Evolutionary conservation across 2,797 vertebrate genomes (phyloP).

Genomic region (Xenentodon cancila): DNA sequence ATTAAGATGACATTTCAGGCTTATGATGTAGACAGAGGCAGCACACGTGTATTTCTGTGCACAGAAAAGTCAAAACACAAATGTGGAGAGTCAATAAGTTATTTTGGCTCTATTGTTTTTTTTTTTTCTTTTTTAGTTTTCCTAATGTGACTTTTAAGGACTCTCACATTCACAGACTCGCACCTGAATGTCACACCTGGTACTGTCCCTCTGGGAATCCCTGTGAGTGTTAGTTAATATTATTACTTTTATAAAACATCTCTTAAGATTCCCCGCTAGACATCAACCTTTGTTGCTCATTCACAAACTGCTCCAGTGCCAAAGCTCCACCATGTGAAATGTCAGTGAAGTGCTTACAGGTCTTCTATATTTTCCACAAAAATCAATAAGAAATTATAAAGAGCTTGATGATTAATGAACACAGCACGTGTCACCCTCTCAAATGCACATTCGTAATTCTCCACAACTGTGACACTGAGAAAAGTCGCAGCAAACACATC

Average conservation of each 20-base stretch:
- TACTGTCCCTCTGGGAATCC: too few relatives aligned
- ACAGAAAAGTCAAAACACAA: neutral
- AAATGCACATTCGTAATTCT: neutral
- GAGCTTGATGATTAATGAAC: slow-evolving; percentile 29
- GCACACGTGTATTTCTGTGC: neutral
- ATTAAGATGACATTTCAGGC: slow-evolving; percentile 30
- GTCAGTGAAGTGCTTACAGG: slow-evolving; percentile 2
- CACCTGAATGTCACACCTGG: too few relatives aligned
- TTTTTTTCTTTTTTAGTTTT: neutral
- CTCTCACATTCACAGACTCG: too few relatives aligned
- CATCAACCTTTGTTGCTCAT: neutral
- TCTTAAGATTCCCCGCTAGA: too few relatives aligned
- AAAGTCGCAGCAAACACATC: slow-evolving; percentile 41
- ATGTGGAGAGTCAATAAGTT: neutral
- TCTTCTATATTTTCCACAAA: slow-evolving; percentile 6
- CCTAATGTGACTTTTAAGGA: neutral
- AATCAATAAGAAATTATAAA: slow-evolving; percentile 1
- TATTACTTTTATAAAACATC: too few relatives aligned
- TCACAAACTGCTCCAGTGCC: neutral
- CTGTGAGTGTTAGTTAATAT: too few relatives aligned
- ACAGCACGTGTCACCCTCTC: slow-evolving; percentile 23
- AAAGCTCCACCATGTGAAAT: neutral
- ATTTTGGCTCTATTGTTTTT: too few relatives aligned
- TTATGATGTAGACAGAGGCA: slow-evolving; percentile 41
- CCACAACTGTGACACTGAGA: slow-evolving; percentile 14